Percentiles rank a stretch among this genome's conserved stretches.
Evolutionary conservation across 2,888 invertebrate genomes (phyloP).

Genomic region (Notodonta dromedarius): DNA sequence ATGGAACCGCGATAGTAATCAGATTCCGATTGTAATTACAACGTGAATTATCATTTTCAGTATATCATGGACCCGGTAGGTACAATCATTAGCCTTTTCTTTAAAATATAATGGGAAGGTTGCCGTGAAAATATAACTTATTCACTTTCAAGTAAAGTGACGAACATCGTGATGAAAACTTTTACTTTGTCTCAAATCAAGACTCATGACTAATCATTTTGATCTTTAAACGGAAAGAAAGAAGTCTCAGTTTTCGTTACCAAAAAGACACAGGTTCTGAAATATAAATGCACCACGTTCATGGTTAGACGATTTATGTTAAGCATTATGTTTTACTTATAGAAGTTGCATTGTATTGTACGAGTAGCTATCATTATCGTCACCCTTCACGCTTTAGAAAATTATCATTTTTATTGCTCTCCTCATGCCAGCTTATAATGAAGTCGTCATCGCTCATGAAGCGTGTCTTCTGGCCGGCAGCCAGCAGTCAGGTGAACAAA

Average conservation of each 20-base stretch:
- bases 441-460: constrained; percentile 14
- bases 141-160: no score
- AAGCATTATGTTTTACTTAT: background rate
- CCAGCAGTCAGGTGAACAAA: constrained; percentile 41
- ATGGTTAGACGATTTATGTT: background rate
- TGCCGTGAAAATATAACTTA: no score
- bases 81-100: no score
- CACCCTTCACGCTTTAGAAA: background rate
- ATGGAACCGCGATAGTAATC: constrained; percentile 55
- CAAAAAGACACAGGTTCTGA: no score
- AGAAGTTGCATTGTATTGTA: background rate
- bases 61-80: background rate
- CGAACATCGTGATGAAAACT: no score
- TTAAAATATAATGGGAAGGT: no score
- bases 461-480: constrained; percentile 21
- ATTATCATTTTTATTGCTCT: background rate
- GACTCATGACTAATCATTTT: no score
- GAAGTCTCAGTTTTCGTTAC: background rate
- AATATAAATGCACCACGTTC: no score
- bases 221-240: background rate
- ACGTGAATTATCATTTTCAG: constrained; percentile 30
- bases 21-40: constrained; percentile 40
- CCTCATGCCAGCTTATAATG: constrained; percentile 13
- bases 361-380: background rate
- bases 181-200: no score